Evolutionary conservation across 2,888 invertebrate species (phyloP), one percentile per base, ranked within the genome.

Genomic region (Andrena marginata): DNA sequence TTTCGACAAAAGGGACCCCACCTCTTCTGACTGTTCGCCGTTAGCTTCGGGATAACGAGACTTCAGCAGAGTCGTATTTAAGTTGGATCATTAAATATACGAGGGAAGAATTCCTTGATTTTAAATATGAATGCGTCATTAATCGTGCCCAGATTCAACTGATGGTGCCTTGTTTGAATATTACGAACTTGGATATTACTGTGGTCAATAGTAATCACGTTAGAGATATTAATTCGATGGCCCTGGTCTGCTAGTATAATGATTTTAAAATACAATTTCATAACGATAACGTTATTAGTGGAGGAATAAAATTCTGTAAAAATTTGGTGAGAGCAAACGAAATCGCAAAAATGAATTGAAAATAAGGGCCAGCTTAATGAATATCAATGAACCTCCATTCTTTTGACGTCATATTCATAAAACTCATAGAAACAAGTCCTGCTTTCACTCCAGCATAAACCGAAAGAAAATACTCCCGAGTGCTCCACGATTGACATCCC

Each of bases 1-100:
- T 65, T 77, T 73, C 33, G 20, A 48, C 29, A 54, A 59, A 59
- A 74, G 35, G 29, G 35, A 23, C 16, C 31, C 54, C 33, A 26
- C 56, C 56, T 56, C 56, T 20, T 56, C 26, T 56, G 56, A n/a
- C n/a, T 20, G 16, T 48, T 64, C 64, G 8, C 10, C 26, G 42
- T 48, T 42, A 13, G 23, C 35, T 42, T 48, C 23, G 16, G 42
- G 42, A 16, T 42, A 42, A n/a, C 35, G 13, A 56, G 20, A 56
- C 23, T 10, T 23, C 23, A 10, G 26, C 10, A 4, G 56, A 26
- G 56, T 26, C 23, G 23, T 56, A 56, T 56, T 23, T 23, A 26
- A 56, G 56, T 23, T 56, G 23, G 23, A 56, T 56, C 23, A 56
- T 23, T 56, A 23, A 26, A 23, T 23, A 23, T n/a, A n/a, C 51